A percentile compares a stretch with the other conserved stretches of the same genome.
Evolutionary conservation across 64 coral and sea anemone genomes (phyloP).

Genomic region (Porites lutea): DNA sequence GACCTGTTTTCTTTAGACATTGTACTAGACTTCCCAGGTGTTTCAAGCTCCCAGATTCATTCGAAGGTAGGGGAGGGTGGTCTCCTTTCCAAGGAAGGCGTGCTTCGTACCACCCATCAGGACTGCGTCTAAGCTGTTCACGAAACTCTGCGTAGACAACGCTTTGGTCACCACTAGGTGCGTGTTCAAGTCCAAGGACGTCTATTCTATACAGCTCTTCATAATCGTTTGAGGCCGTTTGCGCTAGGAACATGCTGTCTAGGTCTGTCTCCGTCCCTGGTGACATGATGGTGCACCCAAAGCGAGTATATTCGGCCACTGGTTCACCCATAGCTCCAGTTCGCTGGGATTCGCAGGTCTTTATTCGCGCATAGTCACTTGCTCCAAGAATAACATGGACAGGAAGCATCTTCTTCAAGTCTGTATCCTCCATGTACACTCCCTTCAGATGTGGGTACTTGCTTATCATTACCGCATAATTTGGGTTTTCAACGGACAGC

Average conservation of each 20-base stretch:
- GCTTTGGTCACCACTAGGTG: slow-evolving; percentile 22
- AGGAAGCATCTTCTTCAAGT: neutral
- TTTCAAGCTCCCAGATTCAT: slow-evolving; percentile 53
- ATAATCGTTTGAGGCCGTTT: slow-evolving; percentile 25
- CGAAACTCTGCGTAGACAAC: slow-evolving; percentile 39
- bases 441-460: slow-evolving; percentile 3
- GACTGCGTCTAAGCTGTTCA: slow-evolving; percentile 41
- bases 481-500: slow-evolving; percentile 20
- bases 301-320: slow-evolving; percentile 35
- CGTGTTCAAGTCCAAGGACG: slow-evolving; percentile 49
- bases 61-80: slow-evolving; percentile 35
- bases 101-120: slow-evolving; percentile 56
- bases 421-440: slow-evolving; percentile 1
- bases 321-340: slow-evolving; percentile 30
- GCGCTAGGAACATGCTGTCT: neutral
- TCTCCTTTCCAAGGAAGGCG: slow-evolving; percentile 56
- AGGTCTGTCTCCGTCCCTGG: slow-evolving; percentile 29
- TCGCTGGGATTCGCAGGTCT: slow-evolving; percentile 2
- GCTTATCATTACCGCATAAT: neutral
- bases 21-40: slow-evolving; percentile 35
- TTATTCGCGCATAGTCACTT: slow-evolving; percentile 16
- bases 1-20: slow-evolving; percentile 21
- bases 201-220: slow-evolving; percentile 55
- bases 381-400: slow-evolving; percentile 19
- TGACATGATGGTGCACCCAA: slow-evolving; percentile 67